These are phyloP conservation scores for Hermaeophaga mercurialis DNA, from an alignment of 2,888 invertebrate species.

Conservation along the genomic window DNA sequence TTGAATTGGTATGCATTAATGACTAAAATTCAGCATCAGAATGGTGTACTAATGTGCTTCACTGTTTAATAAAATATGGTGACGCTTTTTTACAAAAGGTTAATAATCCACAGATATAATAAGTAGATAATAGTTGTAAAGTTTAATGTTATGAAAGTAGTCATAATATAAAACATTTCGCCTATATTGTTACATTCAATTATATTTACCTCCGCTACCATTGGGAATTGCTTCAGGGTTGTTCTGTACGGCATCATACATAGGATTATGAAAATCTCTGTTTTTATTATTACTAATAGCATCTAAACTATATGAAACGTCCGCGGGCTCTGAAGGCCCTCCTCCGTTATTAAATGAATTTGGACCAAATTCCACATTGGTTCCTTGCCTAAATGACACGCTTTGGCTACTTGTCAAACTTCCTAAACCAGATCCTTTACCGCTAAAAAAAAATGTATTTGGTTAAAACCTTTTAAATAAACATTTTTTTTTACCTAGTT, in stretches of 20 bases:
- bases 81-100: too few species aligned
- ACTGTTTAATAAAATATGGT: too few species aligned
- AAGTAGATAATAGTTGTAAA: too few species aligned
- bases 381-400: constrained; percentile 91
- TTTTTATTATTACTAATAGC: constrained; percentile 71
- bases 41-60: too few species aligned
- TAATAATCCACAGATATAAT: too few species aligned
- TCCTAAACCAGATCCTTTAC: constrained; percentile 79
- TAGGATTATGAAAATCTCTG: constrained; percentile 95
- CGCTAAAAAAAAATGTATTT: constrained; percentile 60
- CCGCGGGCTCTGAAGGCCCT: constrained; percentile 66
- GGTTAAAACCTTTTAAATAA: too few species aligned
- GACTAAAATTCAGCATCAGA: too few species aligned
- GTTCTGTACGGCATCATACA: constrained; percentile 90
- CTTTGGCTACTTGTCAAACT: constrained; percentile 86
- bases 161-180: too few species aligned
- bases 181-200: background rate
- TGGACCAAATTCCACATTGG: constrained; percentile 87
- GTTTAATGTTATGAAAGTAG: too few species aligned
- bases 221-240: constrained; percentile 65
- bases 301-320: constrained; percentile 79
- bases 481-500: too few species aligned
- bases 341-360: constrained; percentile 61
- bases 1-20: too few species aligned
- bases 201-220: constrained; percentile 61